Evolutionary conservation across 2,888 invertebrate species (phyloP), one percentile per base, ranked within the genome.

Genomic region (Macrophya alboannulata): DNA sequence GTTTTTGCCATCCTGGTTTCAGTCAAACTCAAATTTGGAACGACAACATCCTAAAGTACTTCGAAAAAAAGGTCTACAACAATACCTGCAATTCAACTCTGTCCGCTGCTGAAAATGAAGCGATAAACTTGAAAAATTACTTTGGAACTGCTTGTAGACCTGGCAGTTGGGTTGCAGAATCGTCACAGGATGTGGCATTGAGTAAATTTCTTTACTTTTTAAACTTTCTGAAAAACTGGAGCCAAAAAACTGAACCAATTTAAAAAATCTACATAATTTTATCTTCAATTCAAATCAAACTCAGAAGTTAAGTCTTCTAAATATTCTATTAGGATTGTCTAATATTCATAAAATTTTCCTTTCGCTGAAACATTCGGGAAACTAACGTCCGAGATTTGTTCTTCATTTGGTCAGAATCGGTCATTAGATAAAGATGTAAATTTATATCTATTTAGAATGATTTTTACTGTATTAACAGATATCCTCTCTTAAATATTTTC

Each of bases 71-170:
- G 89, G 95, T 95, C 0, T 87, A 88, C 55, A 84, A 83, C 6
- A 6, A 85, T 15, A 88, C 86, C 0, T 95, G 95, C 86, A 93
- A 92, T 59, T 90, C 92, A 25, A 93, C 90, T 21, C 65, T 89
- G n/a, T 90, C 92, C 0, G 88, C 88, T 5, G 89, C 88, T 0
- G 95, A 96, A 91, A 92, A 96, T 88, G 96, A 97, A 87, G 94
- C 96, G 37, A 94, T 95, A 68, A 95, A 95, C 2, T 94, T 97
- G 0, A 94, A 94, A 79, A 90, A 92, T 0, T 97, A 96, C 94
- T 97, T 97, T 94, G 94, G 95, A 0, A 94, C 94, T 0, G 96
- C 96, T 86, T 98, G 97, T 93, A 95, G 97, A 79, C 97, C 97
- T 6, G 97, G 97, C 0, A 91, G 93, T 0, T 97, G 97, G 97